Evolutionary conservation across 2,113 vertebrate species (phyloP).

Genomic region (Cryptoleucopteryx plumbea): DNA sequence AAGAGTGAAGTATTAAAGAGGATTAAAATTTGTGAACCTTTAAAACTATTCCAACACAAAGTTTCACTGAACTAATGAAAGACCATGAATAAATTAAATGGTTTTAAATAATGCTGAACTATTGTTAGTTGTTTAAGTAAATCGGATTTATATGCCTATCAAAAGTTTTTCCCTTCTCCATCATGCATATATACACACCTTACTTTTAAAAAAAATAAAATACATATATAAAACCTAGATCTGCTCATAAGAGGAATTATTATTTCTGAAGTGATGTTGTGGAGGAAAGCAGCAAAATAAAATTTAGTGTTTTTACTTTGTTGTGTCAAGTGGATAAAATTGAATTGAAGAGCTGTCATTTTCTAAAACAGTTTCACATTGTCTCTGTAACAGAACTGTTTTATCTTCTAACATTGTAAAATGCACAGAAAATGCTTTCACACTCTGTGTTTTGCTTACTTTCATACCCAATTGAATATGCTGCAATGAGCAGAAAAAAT

Average conservation of each 20-base stretch:
- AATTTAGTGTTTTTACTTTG: neutral
- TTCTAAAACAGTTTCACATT: neutral
- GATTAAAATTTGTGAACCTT: neutral
- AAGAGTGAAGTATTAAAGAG: neutral
- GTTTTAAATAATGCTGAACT: neutral
- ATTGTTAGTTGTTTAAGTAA: neutral
- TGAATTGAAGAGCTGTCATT: slow-evolving; percentile 37
- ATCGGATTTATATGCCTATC: neutral
- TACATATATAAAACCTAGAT: neutral
- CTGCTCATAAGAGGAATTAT: neutral
- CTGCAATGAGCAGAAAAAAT: neutral
- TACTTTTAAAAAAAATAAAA: neutral
- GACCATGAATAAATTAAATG: neutral
- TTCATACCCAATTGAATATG: neutral
- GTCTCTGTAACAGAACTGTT: neutral
- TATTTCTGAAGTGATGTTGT: neutral
- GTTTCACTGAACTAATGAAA: neutral
- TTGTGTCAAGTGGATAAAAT: neutral
- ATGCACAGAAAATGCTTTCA: neutral
- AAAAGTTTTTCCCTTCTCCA: neutral
- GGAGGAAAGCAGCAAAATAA: neutral
- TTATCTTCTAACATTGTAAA: neutral
- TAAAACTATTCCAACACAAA: neutral
- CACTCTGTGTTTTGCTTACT: neutral
- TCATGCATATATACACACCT: neutral